Percentiles rank a stretch among this genome's conserved stretches.
Conservation (phyloP, 2,113 vertebrate genomes). For the Nettapus auritus region DNA sequence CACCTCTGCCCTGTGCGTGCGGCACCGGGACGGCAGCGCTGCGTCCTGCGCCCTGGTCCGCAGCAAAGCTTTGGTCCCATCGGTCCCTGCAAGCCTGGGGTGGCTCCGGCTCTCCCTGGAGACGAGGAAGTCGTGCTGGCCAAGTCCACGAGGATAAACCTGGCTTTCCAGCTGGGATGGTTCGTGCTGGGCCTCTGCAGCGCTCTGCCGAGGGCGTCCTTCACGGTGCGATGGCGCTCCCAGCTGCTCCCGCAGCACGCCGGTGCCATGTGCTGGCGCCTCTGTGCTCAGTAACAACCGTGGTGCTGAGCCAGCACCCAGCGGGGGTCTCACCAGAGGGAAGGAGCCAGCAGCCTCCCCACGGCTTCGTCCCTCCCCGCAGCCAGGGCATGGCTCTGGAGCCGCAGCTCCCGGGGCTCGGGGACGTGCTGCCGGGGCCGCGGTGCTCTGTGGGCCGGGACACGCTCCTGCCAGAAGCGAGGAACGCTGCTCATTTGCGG, state of each 20-base stretch:
- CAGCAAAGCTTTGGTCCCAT: background rate
- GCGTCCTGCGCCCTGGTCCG: background rate
- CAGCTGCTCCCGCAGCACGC: too few species aligned
- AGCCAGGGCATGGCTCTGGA: accelerated
- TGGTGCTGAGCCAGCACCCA: too few species aligned
- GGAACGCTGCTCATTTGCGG: background rate
- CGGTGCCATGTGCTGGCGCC: too few species aligned
- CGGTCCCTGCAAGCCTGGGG: too few species aligned
- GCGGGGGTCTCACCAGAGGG: too few species aligned
- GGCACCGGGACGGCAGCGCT: background rate
- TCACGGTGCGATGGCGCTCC: too few species aligned
- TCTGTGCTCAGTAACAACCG: too few species aligned
- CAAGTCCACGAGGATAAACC: background rate
- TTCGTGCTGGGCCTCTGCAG: too few species aligned
- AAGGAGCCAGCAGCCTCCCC: too few species aligned
- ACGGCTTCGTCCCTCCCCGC: accelerated
- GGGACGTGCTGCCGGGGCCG: background rate
- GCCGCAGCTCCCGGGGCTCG: too few species aligned
- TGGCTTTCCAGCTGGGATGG: background rate
- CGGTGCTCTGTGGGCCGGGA: accelerated
- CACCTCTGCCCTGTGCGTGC: too few species aligned
- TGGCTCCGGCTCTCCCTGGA: background rate
- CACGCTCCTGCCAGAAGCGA: background rate
- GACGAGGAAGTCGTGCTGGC: background rate
- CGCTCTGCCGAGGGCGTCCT: too few species aligned